These are phyloP conservation scores for Harpagoxenus sublaevis DNA, from an alignment of 2,888 invertebrate species.

Conservation along the genomic window DNA sequence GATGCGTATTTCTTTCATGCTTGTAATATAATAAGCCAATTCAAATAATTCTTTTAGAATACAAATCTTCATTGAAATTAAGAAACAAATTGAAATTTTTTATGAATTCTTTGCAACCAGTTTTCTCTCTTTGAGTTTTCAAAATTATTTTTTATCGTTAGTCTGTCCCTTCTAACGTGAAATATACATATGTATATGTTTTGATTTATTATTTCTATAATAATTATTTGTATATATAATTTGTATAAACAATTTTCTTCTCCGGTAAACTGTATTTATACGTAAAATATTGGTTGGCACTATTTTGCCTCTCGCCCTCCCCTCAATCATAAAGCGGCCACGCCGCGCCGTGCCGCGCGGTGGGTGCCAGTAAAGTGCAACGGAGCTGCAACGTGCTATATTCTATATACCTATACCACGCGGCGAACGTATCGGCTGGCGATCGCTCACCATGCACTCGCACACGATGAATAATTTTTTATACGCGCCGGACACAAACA, in stretches of 20 bases:
- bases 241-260: background rate
- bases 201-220: background rate
- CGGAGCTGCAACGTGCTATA: background rate
- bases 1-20: background rate
- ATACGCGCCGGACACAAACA: slow-evolving; percentile 45
- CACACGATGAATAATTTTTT: slow-evolving; percentile 50
- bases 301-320: background rate
- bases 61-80: background rate
- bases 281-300: background rate
- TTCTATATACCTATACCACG: slow-evolving; percentile 22
- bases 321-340: slow-evolving; percentile 25
- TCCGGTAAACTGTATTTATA: background rate
- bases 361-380: slow-evolving; percentile 22
- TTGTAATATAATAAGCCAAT: background rate
- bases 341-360: background rate
- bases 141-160: background rate
- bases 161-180: background rate
- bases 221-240: background rate
- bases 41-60: background rate
- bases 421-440: slow-evolving; percentile 7
- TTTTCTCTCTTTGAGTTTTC: background rate
- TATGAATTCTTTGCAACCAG: background rate
- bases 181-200: background rate
- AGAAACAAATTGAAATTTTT: background rate
- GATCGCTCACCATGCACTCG: slow-evolving; percentile 3